A percentile compares a stretch with the other conserved stretches of the same genome.
phyloP scores from a whole-genome alignment of 2,888 invertebrate species.

The Lasiommata megera region DNA sequence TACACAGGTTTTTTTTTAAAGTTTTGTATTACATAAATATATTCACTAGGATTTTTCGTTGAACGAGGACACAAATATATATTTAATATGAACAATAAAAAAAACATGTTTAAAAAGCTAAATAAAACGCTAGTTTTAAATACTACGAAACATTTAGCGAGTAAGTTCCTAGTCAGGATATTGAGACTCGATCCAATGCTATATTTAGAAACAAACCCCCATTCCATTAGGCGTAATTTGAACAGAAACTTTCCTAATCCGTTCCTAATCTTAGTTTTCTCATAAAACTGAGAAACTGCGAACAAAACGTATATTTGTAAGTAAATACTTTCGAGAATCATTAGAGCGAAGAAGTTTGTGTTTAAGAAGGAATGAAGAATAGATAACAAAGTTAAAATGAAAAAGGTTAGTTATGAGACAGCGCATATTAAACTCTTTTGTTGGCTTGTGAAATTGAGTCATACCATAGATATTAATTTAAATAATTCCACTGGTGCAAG shows the following conservation, averaged over 20 bases:
- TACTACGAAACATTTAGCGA: background rate
- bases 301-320: conserved; percentile 12
- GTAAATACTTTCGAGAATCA: conserved; percentile 10
- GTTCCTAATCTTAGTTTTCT: conserved; percentile 64
- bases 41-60: too few relatives aligned
- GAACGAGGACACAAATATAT: too few relatives aligned
- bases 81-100: too few relatives aligned
- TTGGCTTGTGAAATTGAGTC: too few relatives aligned
- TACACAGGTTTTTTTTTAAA: too few relatives aligned
- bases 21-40: too few relatives aligned
- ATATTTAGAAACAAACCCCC: conserved; percentile 62
- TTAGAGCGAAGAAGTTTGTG: background rate
- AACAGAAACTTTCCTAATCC: conserved; percentile 61
- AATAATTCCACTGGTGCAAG: too few relatives aligned
- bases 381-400: background rate
- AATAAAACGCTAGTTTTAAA: too few relatives aligned
- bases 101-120: too few relatives aligned
- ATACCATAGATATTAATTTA: too few relatives aligned
- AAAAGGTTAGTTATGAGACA: too few relatives aligned
- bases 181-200: conserved; percentile 34
- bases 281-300: conserved; percentile 57
- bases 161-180: conserved; percentile 18
- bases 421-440: too few relatives aligned
- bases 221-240: conserved; percentile 53
- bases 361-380: background rate